A percentile compares a stretch with the other conserved stretches of the same genome.
Conservation (phyloP, 2,888 invertebrate species). For the Drosophila heteroneura region DNA sequence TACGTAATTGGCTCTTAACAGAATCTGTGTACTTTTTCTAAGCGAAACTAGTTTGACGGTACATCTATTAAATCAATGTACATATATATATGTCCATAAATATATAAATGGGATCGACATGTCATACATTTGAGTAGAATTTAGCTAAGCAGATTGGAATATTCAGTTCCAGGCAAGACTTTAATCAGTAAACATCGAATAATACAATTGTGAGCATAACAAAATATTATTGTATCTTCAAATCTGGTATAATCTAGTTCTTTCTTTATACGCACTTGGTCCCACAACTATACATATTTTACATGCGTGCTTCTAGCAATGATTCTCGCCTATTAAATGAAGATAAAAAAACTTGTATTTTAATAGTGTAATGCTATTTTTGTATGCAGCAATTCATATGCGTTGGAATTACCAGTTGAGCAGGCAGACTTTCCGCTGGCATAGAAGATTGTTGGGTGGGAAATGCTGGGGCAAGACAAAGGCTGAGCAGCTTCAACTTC, state of each 20-base stretch:
- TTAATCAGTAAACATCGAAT: not conserved
- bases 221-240: not conserved
- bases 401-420: not conserved
- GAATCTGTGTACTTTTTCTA: slow-evolving; percentile 5
- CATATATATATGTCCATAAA: not conserved
- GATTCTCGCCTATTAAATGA: not conserved
- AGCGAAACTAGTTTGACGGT: slow-evolving; percentile 32
- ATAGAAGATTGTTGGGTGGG: not conserved
- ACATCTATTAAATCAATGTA: not conserved
- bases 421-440: not conserved
- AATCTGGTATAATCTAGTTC: not conserved
- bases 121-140: not conserved
- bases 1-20: not conserved
- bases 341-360: not conserved
- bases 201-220: not conserved
- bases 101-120: not conserved
- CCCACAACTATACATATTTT: not conserved
- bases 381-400: not conserved
- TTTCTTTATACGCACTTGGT: not conserved
- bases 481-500: not conserved
- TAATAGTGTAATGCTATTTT: not conserved
- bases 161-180: not conserved
- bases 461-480: not conserved
- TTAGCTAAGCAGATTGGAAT: not conserved
- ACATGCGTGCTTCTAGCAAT: not conserved